Evolutionary conservation across 2,888 invertebrate genomes (phyloP).

Genomic region (Acanthosepion lycidas): DNA sequence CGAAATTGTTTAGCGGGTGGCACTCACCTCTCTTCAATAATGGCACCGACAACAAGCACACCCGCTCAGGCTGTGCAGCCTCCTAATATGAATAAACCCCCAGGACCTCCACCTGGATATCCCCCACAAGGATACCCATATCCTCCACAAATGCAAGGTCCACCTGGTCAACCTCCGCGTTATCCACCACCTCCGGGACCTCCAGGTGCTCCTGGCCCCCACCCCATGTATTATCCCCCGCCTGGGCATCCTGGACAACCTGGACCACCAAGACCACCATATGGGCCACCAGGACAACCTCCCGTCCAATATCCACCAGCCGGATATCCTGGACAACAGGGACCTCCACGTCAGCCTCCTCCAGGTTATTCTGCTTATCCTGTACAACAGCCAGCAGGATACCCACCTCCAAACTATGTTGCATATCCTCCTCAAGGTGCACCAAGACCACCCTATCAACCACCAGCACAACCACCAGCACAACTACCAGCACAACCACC

Average conservation of each 20-base stretch:
- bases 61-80: constrained; percentile 33
- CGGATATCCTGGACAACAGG: not conserved
- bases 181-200: not conserved
- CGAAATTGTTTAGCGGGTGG: constrained; percentile 11
- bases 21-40: not conserved
- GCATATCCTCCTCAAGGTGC: not conserved
- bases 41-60: constrained; percentile 41
- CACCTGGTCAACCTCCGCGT: not conserved
- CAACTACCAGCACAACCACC: not conserved
- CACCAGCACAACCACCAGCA: not conserved
- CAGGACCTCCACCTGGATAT: not conserved
- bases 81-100: not conserved
- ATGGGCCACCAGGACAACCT: constrained; percentile 1
- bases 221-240: constrained; percentile 23
- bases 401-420: not conserved
- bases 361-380: not conserved
- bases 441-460: not conserved
- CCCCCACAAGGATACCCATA: constrained; percentile 34
- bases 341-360: not conserved
- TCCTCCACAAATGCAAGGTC: not conserved
- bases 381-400: not conserved
- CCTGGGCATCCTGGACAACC: not conserved
- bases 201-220: constrained; percentile 36
- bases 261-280: not conserved
- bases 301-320: not conserved